Evolutionary conservation across 2,888 invertebrate species (phyloP).

Genomic region (Lamellibrachia columna): DNA sequence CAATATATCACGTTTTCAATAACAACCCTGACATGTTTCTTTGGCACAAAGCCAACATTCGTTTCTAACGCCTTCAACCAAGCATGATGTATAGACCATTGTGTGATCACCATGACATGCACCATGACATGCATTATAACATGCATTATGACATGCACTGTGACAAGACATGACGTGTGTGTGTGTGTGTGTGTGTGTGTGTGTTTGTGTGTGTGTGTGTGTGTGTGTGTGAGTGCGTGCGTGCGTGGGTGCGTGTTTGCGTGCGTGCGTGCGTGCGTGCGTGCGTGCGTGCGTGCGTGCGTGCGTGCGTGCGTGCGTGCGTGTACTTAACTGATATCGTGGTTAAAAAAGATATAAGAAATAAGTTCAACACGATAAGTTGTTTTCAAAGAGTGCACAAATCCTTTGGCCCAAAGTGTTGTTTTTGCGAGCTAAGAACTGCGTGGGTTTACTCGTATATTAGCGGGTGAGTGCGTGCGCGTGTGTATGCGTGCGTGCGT

Average conservation of each 20-base stretch:
- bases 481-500: background rate
- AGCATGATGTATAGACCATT: background rate
- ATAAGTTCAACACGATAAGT: background rate
- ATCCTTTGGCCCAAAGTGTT: background rate
- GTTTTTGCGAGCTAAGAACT: background rate
- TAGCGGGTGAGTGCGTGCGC: too few species aligned
- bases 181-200: background rate
- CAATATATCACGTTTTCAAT: background rate
- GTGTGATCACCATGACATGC: background rate
- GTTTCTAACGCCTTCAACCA: background rate
- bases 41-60: background rate
- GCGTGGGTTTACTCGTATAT: background rate
- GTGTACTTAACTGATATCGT: background rate
- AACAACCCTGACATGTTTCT: background rate
- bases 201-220: too few species aligned
- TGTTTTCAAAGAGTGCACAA: background rate
- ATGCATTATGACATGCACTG: background rate
- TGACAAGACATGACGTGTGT: background rate
- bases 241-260: too few species aligned
- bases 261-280: too few species aligned
- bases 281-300: too few species aligned
- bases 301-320: background rate
- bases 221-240: too few species aligned
- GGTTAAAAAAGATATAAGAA: too few species aligned
- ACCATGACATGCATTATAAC: background rate